Base-by-base conservation (phyloP, 92 coral and sea anemone genomes). In the Bergia puertoricense region DNA sequence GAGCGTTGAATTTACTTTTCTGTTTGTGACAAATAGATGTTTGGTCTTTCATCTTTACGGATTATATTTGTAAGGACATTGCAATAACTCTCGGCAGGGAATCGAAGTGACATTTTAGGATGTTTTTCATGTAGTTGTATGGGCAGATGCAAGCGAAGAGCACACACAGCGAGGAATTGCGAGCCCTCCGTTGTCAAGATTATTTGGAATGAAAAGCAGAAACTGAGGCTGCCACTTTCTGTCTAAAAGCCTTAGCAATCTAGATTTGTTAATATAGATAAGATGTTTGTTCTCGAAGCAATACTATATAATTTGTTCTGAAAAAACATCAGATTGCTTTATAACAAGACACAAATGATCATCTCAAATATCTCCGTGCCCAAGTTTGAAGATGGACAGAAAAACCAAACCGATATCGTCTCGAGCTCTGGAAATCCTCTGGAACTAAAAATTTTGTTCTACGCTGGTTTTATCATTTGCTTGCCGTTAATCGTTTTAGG, bases 401-500 rank as follows among this genome's bases (percentile, higher is more conserved):
- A 62, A n/a, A 68, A 66, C 40, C 20, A 13, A n/a, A 82, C 54
- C 13, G 51, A 38, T 16, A n/a, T 23, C 20, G 67, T 45, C 20
- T 23, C 30, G 30, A 30, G 30, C 30, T 30, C 56, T 23, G 86
- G 86, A 66, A 92, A 94, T 41, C 98, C 98, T 0, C 87, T 93
- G 16, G 95, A 88, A 76, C 37, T 94, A 84, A 94, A 90, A 86
- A 81, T 94, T 65, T 77, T 94, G 14, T 94, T 94, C 77, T 94
- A 94, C 78, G 86, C 95, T 30, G 95, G 92, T 9, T 94, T 94
- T 46, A 22, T 89, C 39, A 45, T 94, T 43, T 92, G 94, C 57
- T 81, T 94, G 65, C 98, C 98, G 22, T 84, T 93, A 20, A 94
- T 90, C 2, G 91, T 94, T n/a, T 36, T 94, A 42, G 98, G 98